These are phyloP conservation scores for Hemistola chrysoprasaria DNA, from an alignment of 2,888 invertebrate species.

Conservation along the genomic window DNA sequence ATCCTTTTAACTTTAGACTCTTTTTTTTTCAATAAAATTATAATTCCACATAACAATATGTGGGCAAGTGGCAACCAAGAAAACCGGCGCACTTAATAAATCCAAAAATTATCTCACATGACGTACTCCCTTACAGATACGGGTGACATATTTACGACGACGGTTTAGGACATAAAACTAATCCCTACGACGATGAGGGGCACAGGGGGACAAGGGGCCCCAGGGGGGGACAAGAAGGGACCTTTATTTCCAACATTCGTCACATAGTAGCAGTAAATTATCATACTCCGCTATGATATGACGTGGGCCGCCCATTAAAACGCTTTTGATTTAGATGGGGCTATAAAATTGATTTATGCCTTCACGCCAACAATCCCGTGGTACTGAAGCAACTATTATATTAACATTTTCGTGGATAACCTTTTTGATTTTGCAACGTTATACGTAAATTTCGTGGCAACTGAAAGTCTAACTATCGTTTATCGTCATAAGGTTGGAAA, in stretches of 20 bases:
- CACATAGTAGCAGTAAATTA: conserved; percentile 83
- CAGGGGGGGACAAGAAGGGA: conserved; percentile 53
- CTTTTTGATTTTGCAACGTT: conserved; percentile 64
- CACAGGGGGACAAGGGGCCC: conserved; percentile 26
- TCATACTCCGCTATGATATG: conserved; percentile 83
- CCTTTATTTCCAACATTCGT: conserved; percentile 83
- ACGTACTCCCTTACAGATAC: conserved; percentile 68
- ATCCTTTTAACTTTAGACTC: too few species aligned
- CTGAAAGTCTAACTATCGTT: conserved; percentile 33
- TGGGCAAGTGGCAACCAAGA: conserved; percentile 21
- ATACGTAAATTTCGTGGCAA: conserved; percentile 40
- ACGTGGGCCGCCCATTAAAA: conserved; percentile 83
- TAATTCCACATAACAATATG: conserved; percentile 8
- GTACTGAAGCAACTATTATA: conserved; percentile 82
- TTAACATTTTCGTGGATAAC: conserved; percentile 82
- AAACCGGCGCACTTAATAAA: conserved; percentile 54
- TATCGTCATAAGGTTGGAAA: conserved; percentile 18
- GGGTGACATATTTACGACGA: conserved; percentile 78
- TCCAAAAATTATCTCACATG: conserved; percentile 76
- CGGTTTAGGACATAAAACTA: conserved; percentile 78
- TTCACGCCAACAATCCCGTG: conserved; percentile 82
- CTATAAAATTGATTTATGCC: conserved; percentile 83
- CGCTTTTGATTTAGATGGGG: conserved; percentile 83
- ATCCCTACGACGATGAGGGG: conserved; percentile 59
- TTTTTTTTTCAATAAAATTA: neutral